phyloP scores from a whole-genome alignment of 2,113 vertebrate species.

The Uropsilus gracilis region DNA sequence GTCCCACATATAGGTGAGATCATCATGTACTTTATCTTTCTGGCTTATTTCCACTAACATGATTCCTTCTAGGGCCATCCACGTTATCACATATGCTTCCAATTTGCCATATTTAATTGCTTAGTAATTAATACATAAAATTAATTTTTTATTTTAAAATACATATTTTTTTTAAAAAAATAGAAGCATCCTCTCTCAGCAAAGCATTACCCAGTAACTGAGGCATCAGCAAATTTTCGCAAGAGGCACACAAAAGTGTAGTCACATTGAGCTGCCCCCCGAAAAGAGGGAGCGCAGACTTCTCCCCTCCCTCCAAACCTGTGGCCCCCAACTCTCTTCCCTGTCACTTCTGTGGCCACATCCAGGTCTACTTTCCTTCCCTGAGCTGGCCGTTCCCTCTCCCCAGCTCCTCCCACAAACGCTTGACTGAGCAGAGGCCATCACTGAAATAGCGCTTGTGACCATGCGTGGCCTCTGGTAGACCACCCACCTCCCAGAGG shows the following conservation, averaged over 20 bases:
- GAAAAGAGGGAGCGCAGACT: not conserved
- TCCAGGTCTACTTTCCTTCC: not conserved
- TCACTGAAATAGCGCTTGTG: accelerated
- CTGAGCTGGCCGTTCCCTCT: not conserved
- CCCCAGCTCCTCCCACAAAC: not conserved
- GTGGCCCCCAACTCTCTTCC: not conserved
- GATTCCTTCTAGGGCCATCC: no score
- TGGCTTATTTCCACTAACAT: no score
- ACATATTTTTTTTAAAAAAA: no score
- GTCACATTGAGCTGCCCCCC: accelerated
- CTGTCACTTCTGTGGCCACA: not conserved
- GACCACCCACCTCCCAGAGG: no score
- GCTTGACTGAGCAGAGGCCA: not conserved
- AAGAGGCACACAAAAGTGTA: not conserved
- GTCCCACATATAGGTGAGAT: no score
- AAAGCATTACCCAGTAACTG: no score
- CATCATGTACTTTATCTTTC: no score
- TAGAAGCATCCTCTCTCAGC: not conserved
- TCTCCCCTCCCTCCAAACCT: not conserved
- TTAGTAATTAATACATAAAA: no score
- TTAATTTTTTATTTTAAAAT: no score
- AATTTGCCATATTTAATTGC: no score
- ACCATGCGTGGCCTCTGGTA: not conserved
- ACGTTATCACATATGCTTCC: no score
- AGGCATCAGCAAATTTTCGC: not conserved